Percentiles rank a stretch among this genome's conserved stretches.
Conservation (phyloP, 2,113 vertebrate genomes). For the Plecotus auritus region DNA sequence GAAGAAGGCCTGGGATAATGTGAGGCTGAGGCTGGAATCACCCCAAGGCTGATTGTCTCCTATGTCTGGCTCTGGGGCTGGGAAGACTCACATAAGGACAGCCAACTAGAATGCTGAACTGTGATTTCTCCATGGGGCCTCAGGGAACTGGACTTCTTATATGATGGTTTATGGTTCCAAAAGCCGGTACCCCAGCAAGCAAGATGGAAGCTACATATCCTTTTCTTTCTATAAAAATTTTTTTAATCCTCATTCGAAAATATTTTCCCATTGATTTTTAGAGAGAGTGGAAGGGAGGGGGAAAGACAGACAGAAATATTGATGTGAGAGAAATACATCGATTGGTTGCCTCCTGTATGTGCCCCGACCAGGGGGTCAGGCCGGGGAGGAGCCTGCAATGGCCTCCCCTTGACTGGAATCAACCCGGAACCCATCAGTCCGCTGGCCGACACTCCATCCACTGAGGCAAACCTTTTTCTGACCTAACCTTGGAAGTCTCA, state of each 20-base stretch:
- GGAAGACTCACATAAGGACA: not conserved
- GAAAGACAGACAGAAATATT: no score
- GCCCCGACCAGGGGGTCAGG: no score
- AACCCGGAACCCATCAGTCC: no score
- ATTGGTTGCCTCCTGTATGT: no score
- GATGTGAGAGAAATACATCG: no score
- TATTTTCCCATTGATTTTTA: no score
- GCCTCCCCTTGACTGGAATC: no score
- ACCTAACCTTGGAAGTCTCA: not conserved
- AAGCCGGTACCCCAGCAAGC: not conserved
- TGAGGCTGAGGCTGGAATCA: not conserved
- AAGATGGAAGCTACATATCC: not conserved
- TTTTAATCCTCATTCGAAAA: no score
- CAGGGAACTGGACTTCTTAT: not conserved
- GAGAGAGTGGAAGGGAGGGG: no score
- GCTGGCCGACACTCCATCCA: no score
- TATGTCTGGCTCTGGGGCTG: not conserved
- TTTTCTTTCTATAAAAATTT: not conserved
- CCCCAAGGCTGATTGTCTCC: not conserved
- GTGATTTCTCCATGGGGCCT: not conserved
- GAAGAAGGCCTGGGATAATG: not conserved
- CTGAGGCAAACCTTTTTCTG: not conserved
- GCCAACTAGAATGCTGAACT: not conserved
- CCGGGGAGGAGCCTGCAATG: no score
- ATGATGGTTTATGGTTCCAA: not conserved